These are phyloP conservation scores for Brienomyrus brachyistius DNA, from an alignment of 2,113 vertebrate genomes.

Conservation along the genomic window DNA sequence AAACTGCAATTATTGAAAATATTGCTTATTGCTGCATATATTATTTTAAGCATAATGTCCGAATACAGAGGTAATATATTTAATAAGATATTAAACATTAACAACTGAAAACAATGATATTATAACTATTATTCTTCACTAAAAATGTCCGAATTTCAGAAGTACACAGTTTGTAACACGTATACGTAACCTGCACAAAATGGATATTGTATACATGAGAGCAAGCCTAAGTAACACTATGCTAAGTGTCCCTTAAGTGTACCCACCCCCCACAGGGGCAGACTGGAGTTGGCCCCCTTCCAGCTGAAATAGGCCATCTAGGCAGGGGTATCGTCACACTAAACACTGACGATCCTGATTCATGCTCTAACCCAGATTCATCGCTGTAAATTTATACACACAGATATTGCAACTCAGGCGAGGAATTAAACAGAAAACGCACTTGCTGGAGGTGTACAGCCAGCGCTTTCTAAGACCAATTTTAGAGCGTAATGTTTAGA, in stretches of 20 bases:
- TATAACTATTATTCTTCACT: background rate
- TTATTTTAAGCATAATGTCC: background rate
- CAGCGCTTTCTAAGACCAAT: background rate
- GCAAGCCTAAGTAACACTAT: background rate
- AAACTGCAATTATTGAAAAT: background rate
- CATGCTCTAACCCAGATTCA: conserved; percentile 25
- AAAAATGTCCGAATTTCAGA: background rate
- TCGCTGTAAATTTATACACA: background rate
- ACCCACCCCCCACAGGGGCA: background rate
- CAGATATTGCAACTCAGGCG: background rate
- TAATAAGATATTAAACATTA: background rate
- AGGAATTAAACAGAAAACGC: background rate
- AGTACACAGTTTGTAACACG: background rate
- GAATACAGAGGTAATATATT: background rate
- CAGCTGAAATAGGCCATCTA: conserved; percentile 21
- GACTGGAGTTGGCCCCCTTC: background rate
- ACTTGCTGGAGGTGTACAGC: background rate
- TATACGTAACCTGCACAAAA: background rate
- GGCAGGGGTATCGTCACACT: conserved; percentile 12
- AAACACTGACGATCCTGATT: conserved; percentile 9
- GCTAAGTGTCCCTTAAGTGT: background rate
- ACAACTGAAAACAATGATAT: background rate
- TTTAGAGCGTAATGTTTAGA: background rate
- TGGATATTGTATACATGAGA: background rate
- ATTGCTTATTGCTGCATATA: background rate